A percentile compares a stretch with the other conserved stretches of the same genome.
These are phyloP conservation scores for Meteorus cinctellus DNA, from an alignment of 2,888 invertebrate species.

Conservation along the genomic window DNA sequence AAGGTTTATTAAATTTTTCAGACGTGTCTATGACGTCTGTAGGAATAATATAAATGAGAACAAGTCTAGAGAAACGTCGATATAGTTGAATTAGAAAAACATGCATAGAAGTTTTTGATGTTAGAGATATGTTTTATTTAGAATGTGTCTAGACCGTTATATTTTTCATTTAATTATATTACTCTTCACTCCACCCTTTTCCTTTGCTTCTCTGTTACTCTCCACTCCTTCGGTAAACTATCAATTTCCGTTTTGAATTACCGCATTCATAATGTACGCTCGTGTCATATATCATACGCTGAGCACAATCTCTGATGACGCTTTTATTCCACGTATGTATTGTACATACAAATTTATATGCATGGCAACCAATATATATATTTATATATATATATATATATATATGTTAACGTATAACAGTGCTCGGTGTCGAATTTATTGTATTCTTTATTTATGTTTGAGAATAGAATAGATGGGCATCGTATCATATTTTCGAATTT, in stretches of 20 bases:
- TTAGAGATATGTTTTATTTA: constrained; percentile 14
- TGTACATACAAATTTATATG: not conserved
- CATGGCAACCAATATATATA: too few relatives aligned
- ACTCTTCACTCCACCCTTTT: constrained; percentile 16
- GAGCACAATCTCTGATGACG: not conserved
- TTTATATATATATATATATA: not conserved
- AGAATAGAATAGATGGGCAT: not conserved
- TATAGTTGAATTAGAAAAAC: too few relatives aligned
- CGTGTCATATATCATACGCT: constrained; percentile 9
- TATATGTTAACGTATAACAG: not conserved
- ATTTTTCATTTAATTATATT: constrained; percentile 4
- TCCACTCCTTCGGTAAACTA: constrained; percentile 59
- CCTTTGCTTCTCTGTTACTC: constrained; percentile 28
- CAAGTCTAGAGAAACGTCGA: too few relatives aligned
- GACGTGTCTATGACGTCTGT: constrained; percentile 9
- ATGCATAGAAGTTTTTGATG: too few relatives aligned
- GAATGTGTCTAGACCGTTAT: not conserved
- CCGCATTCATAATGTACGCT: constrained; percentile 60
- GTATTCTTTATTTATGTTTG: not conserved
- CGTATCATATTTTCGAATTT: not conserved
- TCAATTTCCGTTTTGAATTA: constrained; percentile 71
- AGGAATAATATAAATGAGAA: constrained; percentile 8
- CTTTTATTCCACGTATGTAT: constrained; percentile 1
- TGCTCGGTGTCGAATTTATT: constrained; percentile 4
- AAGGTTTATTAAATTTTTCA: constrained; percentile 21